Evolutionary conservation across 2,888 invertebrate species (phyloP).

Genomic region (Eugnorisma glareosa): DNA sequence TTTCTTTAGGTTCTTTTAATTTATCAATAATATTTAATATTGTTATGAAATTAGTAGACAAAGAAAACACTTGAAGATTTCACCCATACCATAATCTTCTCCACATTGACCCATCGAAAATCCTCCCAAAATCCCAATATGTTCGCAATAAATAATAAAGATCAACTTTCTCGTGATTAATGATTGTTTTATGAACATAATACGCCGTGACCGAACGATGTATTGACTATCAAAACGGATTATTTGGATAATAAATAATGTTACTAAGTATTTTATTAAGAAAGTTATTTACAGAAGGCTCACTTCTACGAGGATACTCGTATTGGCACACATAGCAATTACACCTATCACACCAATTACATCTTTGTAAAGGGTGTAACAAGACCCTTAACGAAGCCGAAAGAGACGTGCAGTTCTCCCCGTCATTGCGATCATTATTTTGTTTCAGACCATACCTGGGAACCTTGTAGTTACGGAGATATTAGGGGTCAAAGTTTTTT

Average conservation of each 20-base stretch:
- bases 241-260: constrained; percentile 66
- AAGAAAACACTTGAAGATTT: neutral
- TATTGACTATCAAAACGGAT: constrained; percentile 61
- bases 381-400: too few relatives aligned
- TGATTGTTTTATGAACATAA: constrained; percentile 67
- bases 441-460: too few relatives aligned
- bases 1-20: too few relatives aligned
- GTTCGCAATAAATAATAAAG: constrained; percentile 57
- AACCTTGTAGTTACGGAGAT: too few relatives aligned
- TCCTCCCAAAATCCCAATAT: constrained; percentile 26
- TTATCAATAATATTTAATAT: neutral
- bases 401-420: too few relatives aligned
- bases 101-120: constrained; percentile 2
- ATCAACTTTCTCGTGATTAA: constrained; percentile 71
- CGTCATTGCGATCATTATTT: too few relatives aligned
- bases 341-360: neutral
- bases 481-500: too few relatives aligned
- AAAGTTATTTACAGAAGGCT: constrained; percentile 42
- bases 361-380: too few relatives aligned
- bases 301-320: too few relatives aligned
- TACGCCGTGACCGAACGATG: constrained; percentile 66
- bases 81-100: neutral
- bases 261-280: constrained; percentile 34
- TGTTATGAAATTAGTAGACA: neutral
- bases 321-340: too few relatives aligned